These are phyloP conservation scores for Pararge aegeria DNA, from an alignment of 1,140 invertebrate species.

Conservation along the genomic window DNA sequence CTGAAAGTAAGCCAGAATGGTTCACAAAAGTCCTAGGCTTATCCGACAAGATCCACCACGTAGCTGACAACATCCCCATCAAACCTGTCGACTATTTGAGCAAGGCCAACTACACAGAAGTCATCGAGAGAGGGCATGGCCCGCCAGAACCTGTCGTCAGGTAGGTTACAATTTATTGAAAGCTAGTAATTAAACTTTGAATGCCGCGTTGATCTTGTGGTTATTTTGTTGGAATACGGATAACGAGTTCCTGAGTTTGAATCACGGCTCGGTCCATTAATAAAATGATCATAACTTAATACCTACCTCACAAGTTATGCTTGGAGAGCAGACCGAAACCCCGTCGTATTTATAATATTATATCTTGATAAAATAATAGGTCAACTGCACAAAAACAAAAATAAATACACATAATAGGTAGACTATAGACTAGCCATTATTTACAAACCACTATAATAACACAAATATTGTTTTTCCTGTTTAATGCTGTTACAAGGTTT, in stretches of 20 bases:
- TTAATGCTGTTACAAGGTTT: background rate
- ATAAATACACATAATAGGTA: background rate
- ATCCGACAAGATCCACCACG: slow-evolving; percentile 67
- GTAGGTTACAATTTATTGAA: slow-evolving; percentile 35
- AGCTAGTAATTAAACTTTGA: too few relatives aligned
- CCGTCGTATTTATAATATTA: too few relatives aligned
- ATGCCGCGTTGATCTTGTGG: too few relatives aligned
- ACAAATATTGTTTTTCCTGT: background rate
- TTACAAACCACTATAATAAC: background rate
- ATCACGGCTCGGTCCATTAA: too few relatives aligned
- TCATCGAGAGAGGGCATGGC: slow-evolving; percentile 87
- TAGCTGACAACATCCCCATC: slow-evolving; percentile 82
- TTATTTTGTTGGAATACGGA: too few relatives aligned
- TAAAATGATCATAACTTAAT: too few relatives aligned
- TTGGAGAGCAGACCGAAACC: too few relatives aligned
- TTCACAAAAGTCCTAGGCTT: slow-evolving; percentile 74
- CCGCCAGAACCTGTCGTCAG: slow-evolving; percentile 75
- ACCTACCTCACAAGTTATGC: too few relatives aligned
- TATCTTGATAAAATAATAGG: too few relatives aligned
- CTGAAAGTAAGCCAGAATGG: slow-evolving; percentile 76
- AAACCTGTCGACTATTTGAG: slow-evolving; percentile 83
- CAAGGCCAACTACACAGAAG: slow-evolving; percentile 87
- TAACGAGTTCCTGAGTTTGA: too few relatives aligned
- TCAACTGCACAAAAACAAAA: too few relatives aligned
- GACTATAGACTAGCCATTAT: background rate